Evolutionary conservation across 53 echinoderm and acorn worm species (phyloP), one percentile per base, ranked within the genome.

Genomic region (Zoroaster sp.): DNA sequence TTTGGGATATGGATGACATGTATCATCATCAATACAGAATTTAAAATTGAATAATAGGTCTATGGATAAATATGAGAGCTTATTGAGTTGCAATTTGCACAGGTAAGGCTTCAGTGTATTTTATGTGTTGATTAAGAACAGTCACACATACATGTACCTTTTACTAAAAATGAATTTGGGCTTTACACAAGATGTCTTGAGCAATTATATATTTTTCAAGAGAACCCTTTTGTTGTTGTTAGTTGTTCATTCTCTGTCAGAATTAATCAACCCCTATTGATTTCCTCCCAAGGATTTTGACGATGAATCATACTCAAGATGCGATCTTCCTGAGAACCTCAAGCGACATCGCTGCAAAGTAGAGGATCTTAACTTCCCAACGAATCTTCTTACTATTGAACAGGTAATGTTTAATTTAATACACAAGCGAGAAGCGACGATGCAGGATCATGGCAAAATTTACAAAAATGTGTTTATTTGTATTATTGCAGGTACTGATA

Each of bases 321-420:
- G 85, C 32, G 85, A 85, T 47, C 85, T 85, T 70, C 47, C 71
- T 20, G 85, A 85, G 21, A 85, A 85, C 33, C 85, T 85, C 23
- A 70, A 37, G 49, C 35, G 49, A 33, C 42, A 70, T 35, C 47
- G 71, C 85, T 85, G 85, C 71, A 85, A 85, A n/a, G 71, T 49
- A 1, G 35, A 31, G 15, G 51, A 54, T 33, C 69, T 85, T 1
- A 85, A 85, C 71, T 85, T 71, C 51, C 85, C 85, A 4, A 69
- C 69, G 35, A 85, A 85, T 47, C 63, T 28, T 25, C 63, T 28
- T 3, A 28, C 28, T 28, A 59, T 59, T 59, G 63, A 59, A 59
- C 23, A 59, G 63, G 63, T 59, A 59, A 59, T 59, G 63, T 59
- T 59, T 59, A 59, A 25, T 59, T 21, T 28, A 59, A 21, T 59